Conservation (phyloP, 35 echinoderm and acorn worm species). For the Anneissia japonica region DNA sequence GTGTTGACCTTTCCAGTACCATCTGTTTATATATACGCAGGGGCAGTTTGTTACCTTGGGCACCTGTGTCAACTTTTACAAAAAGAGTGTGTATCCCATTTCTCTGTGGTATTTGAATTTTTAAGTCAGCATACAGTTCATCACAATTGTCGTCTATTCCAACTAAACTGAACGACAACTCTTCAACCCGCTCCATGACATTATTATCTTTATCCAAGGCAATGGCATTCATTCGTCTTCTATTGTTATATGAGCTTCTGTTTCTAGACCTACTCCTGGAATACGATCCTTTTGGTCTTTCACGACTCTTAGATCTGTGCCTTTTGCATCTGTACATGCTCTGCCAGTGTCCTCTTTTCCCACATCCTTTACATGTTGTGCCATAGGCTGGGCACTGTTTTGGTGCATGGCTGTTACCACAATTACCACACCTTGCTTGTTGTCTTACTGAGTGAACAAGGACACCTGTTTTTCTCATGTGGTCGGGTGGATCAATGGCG, state of each 20-base stretch:
- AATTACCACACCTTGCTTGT: neutral
- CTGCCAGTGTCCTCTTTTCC: slow-evolving; percentile 11
- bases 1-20: neutral
- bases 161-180: neutral
- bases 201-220: neutral
- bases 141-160: neutral
- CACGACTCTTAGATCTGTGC: neutral
- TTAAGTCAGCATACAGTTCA: slow-evolving; percentile 12
- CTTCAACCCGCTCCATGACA: neutral
- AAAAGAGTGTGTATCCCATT: neutral
- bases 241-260: neutral
- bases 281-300: neutral
- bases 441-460: neutral
- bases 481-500: too few relatives aligned
- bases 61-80: slow-evolving; percentile 28
- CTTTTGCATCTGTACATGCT: neutral
- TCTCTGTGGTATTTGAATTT: neutral
- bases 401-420: neutral
- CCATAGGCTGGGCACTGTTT: slow-evolving; percentile 6
- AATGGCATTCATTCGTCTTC: neutral
- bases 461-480: neutral
- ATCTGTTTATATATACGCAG: neutral
- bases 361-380: neutral
- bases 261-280: neutral
- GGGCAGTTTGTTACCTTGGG: slow-evolving; percentile 21